phyloP scores from a whole-genome alignment of 2,888 invertebrate genomes.

The Lasiommata megera region DNA sequence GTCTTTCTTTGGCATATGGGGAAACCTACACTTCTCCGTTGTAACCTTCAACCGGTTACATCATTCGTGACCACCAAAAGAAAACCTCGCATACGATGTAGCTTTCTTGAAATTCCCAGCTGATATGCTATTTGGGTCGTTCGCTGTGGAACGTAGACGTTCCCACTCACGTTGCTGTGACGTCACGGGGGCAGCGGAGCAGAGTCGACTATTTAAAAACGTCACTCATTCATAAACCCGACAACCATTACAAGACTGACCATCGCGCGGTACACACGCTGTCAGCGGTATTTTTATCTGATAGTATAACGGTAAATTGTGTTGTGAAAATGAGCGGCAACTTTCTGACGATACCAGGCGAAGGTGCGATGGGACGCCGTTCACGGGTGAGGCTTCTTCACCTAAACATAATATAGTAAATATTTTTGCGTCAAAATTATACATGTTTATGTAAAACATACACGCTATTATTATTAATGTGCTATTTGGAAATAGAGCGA shows the following conservation, averaged over 20 bases:
- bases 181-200: conserved; percentile 47
- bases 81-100: conserved; percentile 19
- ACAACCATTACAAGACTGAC: conserved; percentile 56
- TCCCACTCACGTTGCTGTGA: conserved; percentile 41
- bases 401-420: too few species aligned
- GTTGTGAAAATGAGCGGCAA: conserved; percentile 73
- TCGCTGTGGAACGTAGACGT: conserved; percentile 65
- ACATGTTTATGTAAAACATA: too few species aligned
- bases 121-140: conserved; percentile 41
- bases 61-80: conserved; percentile 8
- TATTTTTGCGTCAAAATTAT: too few species aligned
- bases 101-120: conserved; percentile 45
- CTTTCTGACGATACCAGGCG: conserved; percentile 72
- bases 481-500: too few species aligned
- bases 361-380: conserved; percentile 62
- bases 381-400: conserved; percentile 61
- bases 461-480: too few species aligned
- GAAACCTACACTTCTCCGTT: background rate
- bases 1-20: too few species aligned
- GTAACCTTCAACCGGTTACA: background rate
- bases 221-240: conserved; percentile 77
- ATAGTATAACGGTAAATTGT: conserved; percentile 43
- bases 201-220: conserved; percentile 62
- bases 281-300: conserved; percentile 44
- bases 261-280: conserved; percentile 65